Evolutionary conservation across 2,113 vertebrate species (phyloP).

Genomic region (Clarias macrocephalus): DNA sequence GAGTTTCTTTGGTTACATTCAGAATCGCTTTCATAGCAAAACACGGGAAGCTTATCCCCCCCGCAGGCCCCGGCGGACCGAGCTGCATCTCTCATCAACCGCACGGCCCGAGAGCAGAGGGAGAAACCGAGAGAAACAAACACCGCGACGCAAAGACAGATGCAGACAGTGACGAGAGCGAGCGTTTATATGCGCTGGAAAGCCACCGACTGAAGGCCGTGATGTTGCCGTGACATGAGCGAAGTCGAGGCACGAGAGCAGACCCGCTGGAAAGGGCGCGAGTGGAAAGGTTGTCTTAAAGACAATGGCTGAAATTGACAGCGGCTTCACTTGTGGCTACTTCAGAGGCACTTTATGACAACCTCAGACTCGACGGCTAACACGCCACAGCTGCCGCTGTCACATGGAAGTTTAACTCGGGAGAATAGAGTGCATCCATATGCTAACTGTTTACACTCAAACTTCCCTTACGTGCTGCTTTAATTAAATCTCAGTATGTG

Average conservation of each 20-base stretch:
- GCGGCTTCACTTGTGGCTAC: conserved; percentile 22
- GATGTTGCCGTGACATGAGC: neutral
- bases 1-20: conserved; percentile 80
- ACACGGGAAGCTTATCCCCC: conserved; percentile 77
- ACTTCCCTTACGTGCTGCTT: neutral
- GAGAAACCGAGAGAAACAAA: conserved; percentile 36
- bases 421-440: neutral
- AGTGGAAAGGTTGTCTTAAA: conserved; percentile 16
- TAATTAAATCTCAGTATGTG: neutral
- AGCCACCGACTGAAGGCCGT: neutral
- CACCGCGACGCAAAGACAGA: neutral
- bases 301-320: conserved; percentile 37
- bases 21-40: conserved; percentile 82
- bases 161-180: neutral
- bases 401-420: conserved; percentile 12
- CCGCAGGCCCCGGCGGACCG: conserved; percentile 67
- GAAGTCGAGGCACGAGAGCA: neutral
- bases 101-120: conserved; percentile 58
- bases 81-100: conserved; percentile 66
- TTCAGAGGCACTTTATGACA: conserved; percentile 45
- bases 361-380: conserved; percentile 33
- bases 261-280: conserved; percentile 11
- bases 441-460: neutral
- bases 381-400: conserved; percentile 26
- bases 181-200: neutral